phyloP scores from a whole-genome alignment of 2,888 invertebrate genomes.

The Copidosoma aretas region DNA sequence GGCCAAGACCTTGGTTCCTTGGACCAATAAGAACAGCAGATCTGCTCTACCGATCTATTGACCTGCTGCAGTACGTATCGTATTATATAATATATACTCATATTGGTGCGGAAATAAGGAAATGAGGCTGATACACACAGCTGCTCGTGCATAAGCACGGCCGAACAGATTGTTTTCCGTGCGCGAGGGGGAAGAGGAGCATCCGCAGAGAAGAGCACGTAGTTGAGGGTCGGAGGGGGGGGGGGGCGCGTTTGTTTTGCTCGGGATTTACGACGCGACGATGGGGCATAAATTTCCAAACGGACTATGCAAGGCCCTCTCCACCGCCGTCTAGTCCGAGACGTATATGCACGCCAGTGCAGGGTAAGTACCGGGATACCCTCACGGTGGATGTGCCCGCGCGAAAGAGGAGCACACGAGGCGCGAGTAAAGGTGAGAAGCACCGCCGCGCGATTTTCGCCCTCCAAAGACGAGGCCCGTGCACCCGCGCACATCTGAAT shows the following conservation, averaged over 20 bases:
- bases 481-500: too few species aligned
- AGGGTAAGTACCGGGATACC: neutral
- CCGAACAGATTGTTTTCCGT: constrained; percentile 13
- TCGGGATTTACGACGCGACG: constrained; percentile 21
- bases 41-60: too few species aligned
- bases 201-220: neutral
- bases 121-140: constrained; percentile 1
- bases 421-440: too few species aligned
- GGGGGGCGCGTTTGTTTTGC: constrained; percentile 19
- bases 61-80: too few species aligned
- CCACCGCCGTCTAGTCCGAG: neutral
- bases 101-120: constrained; percentile 8
- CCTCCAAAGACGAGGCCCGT: too few species aligned
- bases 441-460: too few species aligned
- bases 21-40: too few species aligned
- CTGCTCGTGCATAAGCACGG: neutral
- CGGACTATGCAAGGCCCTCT: neutral
- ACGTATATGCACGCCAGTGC: too few species aligned
- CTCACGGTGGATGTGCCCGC: neutral
- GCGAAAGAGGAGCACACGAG: too few species aligned
- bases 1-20: too few species aligned
- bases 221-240: neutral
- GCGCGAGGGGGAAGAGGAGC: neutral
- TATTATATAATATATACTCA: too few species aligned
- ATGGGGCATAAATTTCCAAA: constrained; percentile 24